Evolutionary conservation across 2,113 vertebrate genomes (phyloP), one percentile per base, ranked within the genome.

Genomic region (Setophaga coronata): DNA sequence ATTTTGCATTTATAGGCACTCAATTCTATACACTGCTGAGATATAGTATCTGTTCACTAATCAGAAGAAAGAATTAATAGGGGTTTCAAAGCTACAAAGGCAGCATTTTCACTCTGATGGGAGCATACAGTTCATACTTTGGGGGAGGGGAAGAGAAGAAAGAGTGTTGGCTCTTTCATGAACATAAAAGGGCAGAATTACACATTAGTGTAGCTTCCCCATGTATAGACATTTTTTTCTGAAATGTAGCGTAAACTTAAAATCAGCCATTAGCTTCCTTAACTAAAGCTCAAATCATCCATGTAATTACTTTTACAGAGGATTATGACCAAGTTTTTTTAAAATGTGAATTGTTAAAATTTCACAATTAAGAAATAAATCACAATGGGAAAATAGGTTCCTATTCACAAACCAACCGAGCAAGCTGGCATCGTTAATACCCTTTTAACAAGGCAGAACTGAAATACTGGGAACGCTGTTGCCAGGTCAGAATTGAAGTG

Each of bases 121-220:
- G 64, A 94, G 72, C 4, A 0, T 56, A 61, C 69, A 38, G 72
- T 87, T 92, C 88, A 73, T 84, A 40, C 67, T 92, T 34, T 65
- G 70, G 86, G 92, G 93, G 93, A 96, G 94, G 95, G 93, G 91
- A 96, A 83, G 74, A 94, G 88, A 94, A 95, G 82, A 85, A 87
- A 82, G 88, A 87, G 86, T 70, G 96, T 93, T 94, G 71, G 79
- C 40, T 94, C 82, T 71, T 94, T 93, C 96, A 93, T 96, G 90
- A 96, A 96, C 95, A 96, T 95, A 96, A 96, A 96, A 95, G 96
- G 95, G 79, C 95, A 97, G 93, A 96, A 93, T 86, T 94, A 92
- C 95, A 96, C 92, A 95, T 93, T 94, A 95, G 85, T 93, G 90
- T 89, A 93, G 90, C 88, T 90, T 97, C 89, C 93, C 88, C 93